phyloP scores from a whole-genome alignment of 2,113 vertebrate species.

The Gallinago jamesoni region DNA sequence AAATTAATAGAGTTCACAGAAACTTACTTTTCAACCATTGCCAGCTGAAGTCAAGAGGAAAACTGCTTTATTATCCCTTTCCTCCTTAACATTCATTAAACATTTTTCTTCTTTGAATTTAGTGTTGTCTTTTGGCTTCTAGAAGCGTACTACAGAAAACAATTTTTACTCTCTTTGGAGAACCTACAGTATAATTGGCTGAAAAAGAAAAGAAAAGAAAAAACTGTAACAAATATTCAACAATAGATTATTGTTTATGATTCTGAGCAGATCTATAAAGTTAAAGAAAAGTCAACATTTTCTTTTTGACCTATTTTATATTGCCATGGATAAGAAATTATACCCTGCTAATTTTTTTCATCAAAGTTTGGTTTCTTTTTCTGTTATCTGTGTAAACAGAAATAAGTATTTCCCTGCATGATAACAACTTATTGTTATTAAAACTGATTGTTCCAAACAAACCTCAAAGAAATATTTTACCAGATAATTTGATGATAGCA shows the following conservation, averaged over 20 bases:
- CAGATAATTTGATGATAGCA: not conserved
- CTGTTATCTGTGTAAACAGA: not conserved
- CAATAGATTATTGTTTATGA: not conserved
- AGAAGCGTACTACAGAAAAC: not conserved
- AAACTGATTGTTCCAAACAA: not conserved
- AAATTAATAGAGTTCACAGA: not conserved
- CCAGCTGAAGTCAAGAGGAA: not conserved
- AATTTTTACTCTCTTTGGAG: not conserved
- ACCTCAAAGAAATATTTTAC: not conserved
- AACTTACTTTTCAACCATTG: not conserved
- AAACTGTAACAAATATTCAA: not conserved
- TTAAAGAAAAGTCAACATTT: not conserved
- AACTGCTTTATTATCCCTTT: not conserved
- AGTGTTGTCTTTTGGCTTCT: not conserved
- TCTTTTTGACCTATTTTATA: not conserved
- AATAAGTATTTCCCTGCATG: not conserved
- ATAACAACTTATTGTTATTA: not conserved
- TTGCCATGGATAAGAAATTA: not conserved
- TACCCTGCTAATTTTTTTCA: not conserved
- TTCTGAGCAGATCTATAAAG: not conserved
- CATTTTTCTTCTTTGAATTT: not conserved
- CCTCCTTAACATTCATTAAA: not conserved
- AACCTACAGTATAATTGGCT: not conserved
- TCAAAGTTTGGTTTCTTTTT: not conserved
- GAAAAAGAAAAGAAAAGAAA: not conserved